Evolutionary conservation across 1,140 invertebrate species (phyloP).

Genomic region (Mycetomoellerius zeteki): DNA sequence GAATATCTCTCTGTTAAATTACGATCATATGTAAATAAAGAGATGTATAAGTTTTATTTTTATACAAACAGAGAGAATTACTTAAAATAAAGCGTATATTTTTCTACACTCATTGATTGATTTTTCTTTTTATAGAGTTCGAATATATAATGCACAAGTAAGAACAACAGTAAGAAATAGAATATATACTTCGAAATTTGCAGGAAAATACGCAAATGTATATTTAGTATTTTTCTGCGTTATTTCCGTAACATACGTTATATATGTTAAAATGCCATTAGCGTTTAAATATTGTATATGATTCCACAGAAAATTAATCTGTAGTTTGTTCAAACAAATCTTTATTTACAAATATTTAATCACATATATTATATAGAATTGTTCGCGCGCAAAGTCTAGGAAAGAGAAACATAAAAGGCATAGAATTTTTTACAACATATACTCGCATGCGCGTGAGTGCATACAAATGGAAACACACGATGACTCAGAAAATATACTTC

Average conservation of each 20-base stretch:
- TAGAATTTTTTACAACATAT: slow-evolving; percentile 25
- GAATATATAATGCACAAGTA: background rate
- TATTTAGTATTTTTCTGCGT: slow-evolving; percentile 23
- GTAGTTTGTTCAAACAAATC: background rate
- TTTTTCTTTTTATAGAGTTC: slow-evolving; percentile 1
- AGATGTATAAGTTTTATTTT: background rate
- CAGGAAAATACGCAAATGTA: slow-evolving; percentile 1
- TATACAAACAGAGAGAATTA: background rate
- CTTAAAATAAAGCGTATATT: slow-evolving; percentile 18
- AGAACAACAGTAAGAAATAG: too few relatives aligned
- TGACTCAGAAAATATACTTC: slow-evolving; percentile 36
- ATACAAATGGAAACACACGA: background rate
- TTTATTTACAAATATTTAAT: slow-evolving; percentile 7
- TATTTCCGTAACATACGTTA: slow-evolving; percentile 20
- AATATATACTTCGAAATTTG: too few relatives aligned
- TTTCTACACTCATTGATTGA: slow-evolving; percentile 3
- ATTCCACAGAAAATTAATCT: slow-evolving; percentile 26
- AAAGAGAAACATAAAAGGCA: slow-evolving; percentile 1
- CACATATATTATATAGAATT: slow-evolving; percentile 21
- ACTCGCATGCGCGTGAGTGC: too few relatives aligned
- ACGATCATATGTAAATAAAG: background rate
- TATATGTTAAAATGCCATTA: slow-evolving; percentile 53
- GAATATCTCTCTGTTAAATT: slow-evolving; percentile 8
- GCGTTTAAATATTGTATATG: slow-evolving; percentile 18
- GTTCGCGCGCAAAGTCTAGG: background rate